Evolutionary conservation across 2,888 invertebrate species (phyloP), one percentile per base, ranked within the genome.

Genomic region (Tupiocoris notatus): DNA sequence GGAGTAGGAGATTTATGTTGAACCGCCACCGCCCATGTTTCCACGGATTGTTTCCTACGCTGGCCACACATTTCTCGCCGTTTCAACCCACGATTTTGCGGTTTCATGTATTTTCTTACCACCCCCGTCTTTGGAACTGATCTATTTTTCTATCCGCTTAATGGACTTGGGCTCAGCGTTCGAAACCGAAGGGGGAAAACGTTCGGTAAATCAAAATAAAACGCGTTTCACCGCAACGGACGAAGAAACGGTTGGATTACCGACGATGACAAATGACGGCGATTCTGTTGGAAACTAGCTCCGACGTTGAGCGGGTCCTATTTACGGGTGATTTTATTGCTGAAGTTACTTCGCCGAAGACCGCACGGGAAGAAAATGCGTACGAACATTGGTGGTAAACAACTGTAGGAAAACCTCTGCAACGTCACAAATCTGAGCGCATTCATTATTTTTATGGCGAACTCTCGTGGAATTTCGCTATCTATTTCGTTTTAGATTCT

Each of bases 1-100:
- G 67, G 22, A 67, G 54, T 56, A 22, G 54, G 54, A 67, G 67
- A 67, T 67, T 67, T 67, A 67, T 67, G 67, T 67, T 39, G 39
- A 39, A 39, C 39, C 39, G 12, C 39, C 39, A 12, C 39, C 39
- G 39, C 39, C 39, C 39, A 39, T 39, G 39, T 39, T 39, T 3
- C 39, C 39, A 39, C 39, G 39, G 39, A 39, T 39, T 39, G 39
- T 39, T 39, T 39, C 39, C 39, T 12, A 39, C 39, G 3, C 39
- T 39, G 39, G 39, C 39, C 39, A 39, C n/a, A n/a, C n/a, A n/a
- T n/a, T n/a, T n/a, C n/a, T 39, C 12, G 39, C 39, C 39, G 12
- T 39, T 39, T 39, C 12, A 3, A 3, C 39, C 39, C 6, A 12
- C 39, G 6, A 39, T 39, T 39, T 39, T 39, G 39, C 12, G 39